Evolutionary conservation across 2,797 vertebrate genomes (phyloP), one percentile per base, ranked within the genome.

Genomic region (Adrianichthys oophorus): DNA sequence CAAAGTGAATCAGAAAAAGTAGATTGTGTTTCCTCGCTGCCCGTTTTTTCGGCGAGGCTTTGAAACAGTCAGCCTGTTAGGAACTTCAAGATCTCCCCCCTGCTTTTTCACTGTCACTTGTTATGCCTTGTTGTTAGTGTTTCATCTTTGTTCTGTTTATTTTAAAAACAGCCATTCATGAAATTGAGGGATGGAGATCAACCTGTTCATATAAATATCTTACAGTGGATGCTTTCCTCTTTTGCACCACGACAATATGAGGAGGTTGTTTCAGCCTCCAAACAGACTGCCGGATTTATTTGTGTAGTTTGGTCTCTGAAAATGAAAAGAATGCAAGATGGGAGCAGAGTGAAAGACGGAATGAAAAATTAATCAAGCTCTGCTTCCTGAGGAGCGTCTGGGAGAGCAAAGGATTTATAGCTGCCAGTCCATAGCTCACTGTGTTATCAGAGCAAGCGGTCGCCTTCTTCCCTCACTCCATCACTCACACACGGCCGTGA

Each of bases 311-410:
- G 29, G 2, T 68, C 23, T 43, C 41, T 32, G 46, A 47, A 54
- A 17, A 37, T 53, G n/a, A 32, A 53, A 45, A 41, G 52, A 19
- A 12, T 8, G 46, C 29, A 40, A 18, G 57, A 46, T 41, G 41
- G 63, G 62, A 56, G 64, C 62, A 52, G 61, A 53, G 52, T 45
- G 1, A 44, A 59, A 65, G 63, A 68, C 52, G 49, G 62, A 77
- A 82, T 84, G 69, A 78, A 80, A 78, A 71, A 72, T 45, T 70
- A 79, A 85, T 81, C 74, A 69, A 54, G 6, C 24, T 51, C 24
- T 6, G 61, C 58, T 72, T 67, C 58, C 78, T 70, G 56, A 71
- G 64, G 67, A 41, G 62, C 15, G 62, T 69, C 69, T 47, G 52
- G 24, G 48, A 71, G 68, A 40, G 64, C 74, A 41, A 16, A 41